Percentiles rank a stretch among this genome's conserved stretches.
phyloP scores from a whole-genome alignment of 2,888 invertebrate species.

The Tholera decimalis region DNA sequence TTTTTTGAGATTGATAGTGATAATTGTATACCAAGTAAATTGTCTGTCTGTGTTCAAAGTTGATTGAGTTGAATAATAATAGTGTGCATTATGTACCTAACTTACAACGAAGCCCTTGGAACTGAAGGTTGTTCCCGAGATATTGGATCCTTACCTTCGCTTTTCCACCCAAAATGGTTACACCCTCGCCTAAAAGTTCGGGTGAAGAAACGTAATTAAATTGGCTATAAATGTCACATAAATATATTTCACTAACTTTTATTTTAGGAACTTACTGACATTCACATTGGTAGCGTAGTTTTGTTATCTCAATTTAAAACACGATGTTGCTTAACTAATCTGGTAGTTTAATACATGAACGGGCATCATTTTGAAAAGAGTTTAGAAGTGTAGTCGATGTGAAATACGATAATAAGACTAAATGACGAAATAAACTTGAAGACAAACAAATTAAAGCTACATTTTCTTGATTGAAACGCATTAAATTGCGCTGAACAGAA shows the following conservation, averaged over 20 bases:
- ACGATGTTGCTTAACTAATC: neutral
- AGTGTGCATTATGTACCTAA: neutral
- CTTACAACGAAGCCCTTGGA: slow-evolving; percentile 35
- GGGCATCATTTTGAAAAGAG: neutral
- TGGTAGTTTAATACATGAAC: slow-evolving; percentile 1
- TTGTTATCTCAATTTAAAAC: neutral
- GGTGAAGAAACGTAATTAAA: slow-evolving; percentile 19
- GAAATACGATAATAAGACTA: no score
- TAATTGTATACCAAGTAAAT: no score
- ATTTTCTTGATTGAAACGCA: no score
- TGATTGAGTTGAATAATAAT: neutral
- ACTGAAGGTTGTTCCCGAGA: slow-evolving; percentile 29
- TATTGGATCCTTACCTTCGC: slow-evolving; percentile 12
- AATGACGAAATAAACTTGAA: no score
- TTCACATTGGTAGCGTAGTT: neutral
- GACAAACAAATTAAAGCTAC: no score
- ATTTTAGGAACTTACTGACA: slow-evolving; percentile 22
- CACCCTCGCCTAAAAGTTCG: slow-evolving; percentile 6
- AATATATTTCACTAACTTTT: slow-evolving; percentile 7
- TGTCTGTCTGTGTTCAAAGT: neutral
- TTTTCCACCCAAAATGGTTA: neutral
- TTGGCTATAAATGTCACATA: slow-evolving; percentile 17
- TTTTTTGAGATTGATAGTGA: no score
- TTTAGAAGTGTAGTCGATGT: neutral
- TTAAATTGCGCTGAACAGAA: no score